phyloP scores from a whole-genome alignment of 2,113 vertebrate genomes.

The Dunckerocampus dactyliophorus region DNA sequence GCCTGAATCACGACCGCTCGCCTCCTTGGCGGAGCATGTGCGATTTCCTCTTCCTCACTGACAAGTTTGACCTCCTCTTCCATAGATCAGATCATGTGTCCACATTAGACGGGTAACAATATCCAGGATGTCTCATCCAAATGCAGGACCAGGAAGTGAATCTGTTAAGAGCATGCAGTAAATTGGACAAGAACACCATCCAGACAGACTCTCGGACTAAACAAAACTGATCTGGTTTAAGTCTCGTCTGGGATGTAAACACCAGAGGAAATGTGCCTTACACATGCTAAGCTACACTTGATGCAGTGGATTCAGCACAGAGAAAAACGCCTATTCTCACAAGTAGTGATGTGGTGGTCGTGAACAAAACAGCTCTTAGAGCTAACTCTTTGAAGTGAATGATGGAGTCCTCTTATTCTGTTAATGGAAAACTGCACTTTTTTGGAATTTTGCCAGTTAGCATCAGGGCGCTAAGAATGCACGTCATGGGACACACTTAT shows the following conservation, averaged over 20 bases:
- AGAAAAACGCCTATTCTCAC: too few relatives aligned
- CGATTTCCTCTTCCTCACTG: slow-evolving; percentile 39
- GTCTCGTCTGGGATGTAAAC: not conserved
- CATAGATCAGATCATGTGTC: slow-evolving; percentile 42
- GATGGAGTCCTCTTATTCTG: too few relatives aligned
- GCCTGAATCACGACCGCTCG: slow-evolving; percentile 35
- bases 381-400: too few relatives aligned
- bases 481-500: too few relatives aligned
- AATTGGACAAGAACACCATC: slow-evolving; percentile 11
- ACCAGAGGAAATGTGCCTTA: not conserved
- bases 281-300: not conserved
- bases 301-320: not conserved
- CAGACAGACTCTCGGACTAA: slow-evolving; percentile 35
- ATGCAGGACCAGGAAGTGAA: slow-evolving; percentile 24
- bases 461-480: too few relatives aligned
- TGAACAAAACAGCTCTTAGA: too few relatives aligned
- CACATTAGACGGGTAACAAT: slow-evolving; percentile 43
- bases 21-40: slow-evolving; percentile 26
- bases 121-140: slow-evolving; percentile 47
- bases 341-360: too few relatives aligned
- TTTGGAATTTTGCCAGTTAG: too few relatives aligned
- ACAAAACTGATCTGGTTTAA: slow-evolving; percentile 23
- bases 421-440: too few relatives aligned
- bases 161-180: slow-evolving; percentile 9
- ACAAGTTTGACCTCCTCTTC: slow-evolving; percentile 26